These are phyloP conservation scores for Aix galericulata DNA, from an alignment of 2,113 vertebrate genomes.

Conservation along the genomic window DNA sequence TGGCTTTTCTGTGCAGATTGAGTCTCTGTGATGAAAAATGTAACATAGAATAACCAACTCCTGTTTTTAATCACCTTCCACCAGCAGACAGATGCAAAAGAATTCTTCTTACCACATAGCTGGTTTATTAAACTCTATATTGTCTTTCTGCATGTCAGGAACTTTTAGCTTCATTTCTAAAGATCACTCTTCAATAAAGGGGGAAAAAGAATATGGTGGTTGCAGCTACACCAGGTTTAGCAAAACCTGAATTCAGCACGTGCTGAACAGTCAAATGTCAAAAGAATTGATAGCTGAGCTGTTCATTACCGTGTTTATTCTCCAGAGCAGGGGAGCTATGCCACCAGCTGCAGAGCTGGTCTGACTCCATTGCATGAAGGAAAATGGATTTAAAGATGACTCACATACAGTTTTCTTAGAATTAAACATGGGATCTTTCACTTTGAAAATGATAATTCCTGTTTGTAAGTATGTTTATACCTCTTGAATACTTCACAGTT, in stretches of 20 bases:
- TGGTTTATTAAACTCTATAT: not conserved
- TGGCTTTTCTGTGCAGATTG: not conserved
- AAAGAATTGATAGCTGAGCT: not conserved
- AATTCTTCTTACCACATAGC: not conserved
- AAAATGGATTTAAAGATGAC: not conserved
- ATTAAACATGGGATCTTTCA: not conserved
- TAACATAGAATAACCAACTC: not conserved
- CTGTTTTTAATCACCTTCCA: not conserved
- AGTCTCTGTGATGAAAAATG: not conserved
- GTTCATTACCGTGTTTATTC: constrained; percentile 4
- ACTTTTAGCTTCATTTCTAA: not conserved
- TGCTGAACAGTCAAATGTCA: constrained; percentile 32
- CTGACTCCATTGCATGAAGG: not conserved
- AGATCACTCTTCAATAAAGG: not conserved
- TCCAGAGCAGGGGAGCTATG: not conserved
- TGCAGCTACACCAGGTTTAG: not conserved
- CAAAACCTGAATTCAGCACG: not conserved
- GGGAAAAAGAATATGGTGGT: not conserved
- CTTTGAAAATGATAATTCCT: not conserved
- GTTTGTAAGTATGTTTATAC: not conserved
- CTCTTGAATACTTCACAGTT: not conserved
- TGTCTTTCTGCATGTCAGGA: not conserved
- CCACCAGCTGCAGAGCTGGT: not conserved
- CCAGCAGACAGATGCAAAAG: not conserved
- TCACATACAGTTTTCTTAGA: not conserved